A percentile compares a stretch with the other conserved stretches of the same genome.
Evolutionary conservation across 30 jellyfish, hydroid and myxozoan species (phyloP).

Genomic region (Chrysaora quinquecirrha): DNA sequence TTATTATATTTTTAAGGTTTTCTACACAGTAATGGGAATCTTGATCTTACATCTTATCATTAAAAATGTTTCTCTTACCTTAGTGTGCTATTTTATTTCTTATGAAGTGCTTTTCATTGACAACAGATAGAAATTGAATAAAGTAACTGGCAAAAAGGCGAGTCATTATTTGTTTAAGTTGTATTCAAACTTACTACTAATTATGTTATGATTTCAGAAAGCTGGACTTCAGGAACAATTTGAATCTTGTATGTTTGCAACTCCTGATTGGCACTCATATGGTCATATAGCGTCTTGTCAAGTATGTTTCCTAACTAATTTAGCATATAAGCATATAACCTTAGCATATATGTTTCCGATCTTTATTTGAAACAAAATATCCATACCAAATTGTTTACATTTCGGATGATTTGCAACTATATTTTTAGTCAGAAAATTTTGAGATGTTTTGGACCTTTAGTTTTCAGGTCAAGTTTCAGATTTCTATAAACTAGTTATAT

Average conservation of each 20-base stretch:
- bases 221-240: neutral
- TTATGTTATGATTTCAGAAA: neutral
- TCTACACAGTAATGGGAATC: neutral
- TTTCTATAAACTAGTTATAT: no score
- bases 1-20: neutral
- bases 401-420: no score
- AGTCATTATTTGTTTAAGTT: neutral
- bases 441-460: no score
- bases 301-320: neutral
- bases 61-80: neutral
- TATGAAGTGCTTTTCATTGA: neutral
- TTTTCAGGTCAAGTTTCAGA: no score
- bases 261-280: neutral
- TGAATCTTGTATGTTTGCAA: neutral
- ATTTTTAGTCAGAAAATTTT: no score
- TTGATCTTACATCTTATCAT: neutral
- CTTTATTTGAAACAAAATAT: no score
- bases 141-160: neutral
- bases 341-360: no score
- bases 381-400: no score
- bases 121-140: neutral
- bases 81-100: neutral
- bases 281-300: constrained; percentile 1
- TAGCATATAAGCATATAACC: neutral
- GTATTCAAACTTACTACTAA: neutral